Conservation (phyloP, 2,888 invertebrate species). For the Dicyrtoma fusca region DNA sequence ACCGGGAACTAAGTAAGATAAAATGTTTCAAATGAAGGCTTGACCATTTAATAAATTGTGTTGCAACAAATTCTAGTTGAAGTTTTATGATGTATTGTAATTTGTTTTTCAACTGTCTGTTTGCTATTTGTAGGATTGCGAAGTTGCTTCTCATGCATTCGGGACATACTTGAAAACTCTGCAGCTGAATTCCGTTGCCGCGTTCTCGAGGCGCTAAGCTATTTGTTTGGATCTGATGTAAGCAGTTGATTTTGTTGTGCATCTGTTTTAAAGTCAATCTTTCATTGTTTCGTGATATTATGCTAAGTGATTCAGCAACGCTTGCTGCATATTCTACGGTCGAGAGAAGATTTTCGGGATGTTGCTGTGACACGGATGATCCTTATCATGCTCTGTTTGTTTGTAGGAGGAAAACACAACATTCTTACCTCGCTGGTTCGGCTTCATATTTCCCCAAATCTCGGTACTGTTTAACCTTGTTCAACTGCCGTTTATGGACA, state of each 20-base stretch:
- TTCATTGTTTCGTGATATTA: too few relatives aligned
- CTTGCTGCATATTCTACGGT: neutral
- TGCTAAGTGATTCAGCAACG: slow-evolving; percentile 2
- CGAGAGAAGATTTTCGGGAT: too few relatives aligned
- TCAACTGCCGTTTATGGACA: slow-evolving; percentile 55
- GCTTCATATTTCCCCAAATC: slow-evolving; percentile 49
- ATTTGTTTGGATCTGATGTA: slow-evolving; percentile 54
- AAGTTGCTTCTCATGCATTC: slow-evolving; percentile 44
- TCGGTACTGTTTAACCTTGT: slow-evolving; percentile 51
- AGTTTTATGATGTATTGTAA: neutral
- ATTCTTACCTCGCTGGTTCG: slow-evolving; percentile 53
- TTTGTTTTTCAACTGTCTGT: neutral
- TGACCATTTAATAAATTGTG: neutral
- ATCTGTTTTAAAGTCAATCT: too few relatives aligned
- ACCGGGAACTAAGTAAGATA: slow-evolving; percentile 42
- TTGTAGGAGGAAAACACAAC: slow-evolving; percentile 46
- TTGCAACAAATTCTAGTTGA: too few relatives aligned
- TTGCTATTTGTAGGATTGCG: slow-evolving; percentile 41
- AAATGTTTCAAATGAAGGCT: too few relatives aligned
- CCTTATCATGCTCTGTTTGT: neutral
- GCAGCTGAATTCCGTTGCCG: slow-evolving; percentile 48
- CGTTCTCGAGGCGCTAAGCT: slow-evolving; percentile 46
- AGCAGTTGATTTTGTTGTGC: neutral
- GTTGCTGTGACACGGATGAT: neutral
- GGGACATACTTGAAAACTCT: slow-evolving; percentile 44